A percentile compares a stretch with the other conserved stretches of the same genome.
Evolutionary conservation across 2,113 vertebrate species (phyloP).

Genomic region (Sinocyclocheilus rhinocerous): DNA sequence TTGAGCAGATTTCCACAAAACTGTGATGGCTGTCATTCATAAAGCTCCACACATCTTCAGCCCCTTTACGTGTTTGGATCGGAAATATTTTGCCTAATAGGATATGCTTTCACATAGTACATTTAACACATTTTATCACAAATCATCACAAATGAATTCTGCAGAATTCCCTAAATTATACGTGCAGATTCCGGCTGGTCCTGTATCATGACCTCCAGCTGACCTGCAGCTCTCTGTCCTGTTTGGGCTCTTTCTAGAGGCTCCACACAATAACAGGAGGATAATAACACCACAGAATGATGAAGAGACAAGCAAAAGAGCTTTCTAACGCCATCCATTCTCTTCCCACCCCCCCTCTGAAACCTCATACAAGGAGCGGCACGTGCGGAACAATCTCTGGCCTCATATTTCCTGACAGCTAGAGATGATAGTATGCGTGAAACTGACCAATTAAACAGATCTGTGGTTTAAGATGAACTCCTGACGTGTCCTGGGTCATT

Average conservation of each 20-base stretch:
- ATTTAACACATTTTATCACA: background rate
- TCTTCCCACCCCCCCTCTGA: background rate
- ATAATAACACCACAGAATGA: background rate
- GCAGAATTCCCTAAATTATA: background rate
- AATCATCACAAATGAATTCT: background rate
- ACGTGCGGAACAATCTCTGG: background rate
- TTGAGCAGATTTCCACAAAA: background rate
- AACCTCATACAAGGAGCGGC: conserved; percentile 5
- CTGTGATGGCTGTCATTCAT: background rate
- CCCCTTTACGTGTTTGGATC: background rate
- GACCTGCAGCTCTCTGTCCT: background rate
- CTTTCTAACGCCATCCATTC: conserved; percentile 29
- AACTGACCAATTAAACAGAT: background rate
- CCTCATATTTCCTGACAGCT: background rate
- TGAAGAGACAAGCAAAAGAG: conserved; percentile 5
- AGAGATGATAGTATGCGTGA: background rate
- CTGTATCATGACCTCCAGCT: background rate
- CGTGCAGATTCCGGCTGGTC: background rate
- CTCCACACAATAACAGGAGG: conserved; percentile 24
- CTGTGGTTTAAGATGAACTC: background rate
- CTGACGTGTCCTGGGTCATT: background rate
- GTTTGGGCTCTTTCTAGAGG: conserved; percentile 43
- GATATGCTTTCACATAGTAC: background rate
- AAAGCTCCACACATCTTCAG: background rate
- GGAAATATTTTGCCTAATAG: background rate